Evolutionary conservation across 2,888 invertebrate species (phyloP), one percentile per base, ranked within the genome.

Genomic region (Caenorhabditis wallacei): DNA sequence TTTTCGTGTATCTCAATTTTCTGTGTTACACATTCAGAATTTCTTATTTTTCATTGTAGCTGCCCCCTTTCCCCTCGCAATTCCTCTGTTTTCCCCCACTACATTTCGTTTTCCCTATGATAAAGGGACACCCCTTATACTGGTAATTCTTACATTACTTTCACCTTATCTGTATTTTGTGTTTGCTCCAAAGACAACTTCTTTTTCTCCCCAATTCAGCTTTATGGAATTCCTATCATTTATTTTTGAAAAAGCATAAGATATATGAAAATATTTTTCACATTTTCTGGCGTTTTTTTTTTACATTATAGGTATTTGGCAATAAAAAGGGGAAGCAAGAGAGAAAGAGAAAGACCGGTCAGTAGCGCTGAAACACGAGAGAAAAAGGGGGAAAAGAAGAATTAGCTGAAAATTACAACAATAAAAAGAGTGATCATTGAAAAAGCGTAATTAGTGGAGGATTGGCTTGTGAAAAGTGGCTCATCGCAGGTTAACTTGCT

Each of bases 401-500:
- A 56, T 26, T 11, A 35, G 30, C 35, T 64, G 56, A 64, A 48
- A 61, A 53, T 8, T 46, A 40, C 4, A 11, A 10, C 4, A 40
- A 40, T 13, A 40, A 40, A 24, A 48, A 72, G n/a, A 37, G 51
- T 13, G 35, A 51, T 30, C 13, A 53, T 51, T 18, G 40, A 13
- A 0, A 26, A n/a, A 16, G 16, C 18, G 51, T 51, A 37, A 10
- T 7, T 26, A 13, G 20, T 43, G 2, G 10, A 18, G 13, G 54
- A 24, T 18, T 48, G 56, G 37, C 66, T 83, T 40, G 75, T 70
- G 20, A 80, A 72, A 0, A 83, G 57, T 3, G 78, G 84, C 30
- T 84, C 84, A 35, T 74, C 75, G 71, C 87, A 87, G 24, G 84
- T 83, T 35, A 87, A 37, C 30, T 87, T 84, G 24, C 81, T 63